Conservation (phyloP, 2,113 vertebrate genomes). For the Bolborhynchus lineola region DNA sequence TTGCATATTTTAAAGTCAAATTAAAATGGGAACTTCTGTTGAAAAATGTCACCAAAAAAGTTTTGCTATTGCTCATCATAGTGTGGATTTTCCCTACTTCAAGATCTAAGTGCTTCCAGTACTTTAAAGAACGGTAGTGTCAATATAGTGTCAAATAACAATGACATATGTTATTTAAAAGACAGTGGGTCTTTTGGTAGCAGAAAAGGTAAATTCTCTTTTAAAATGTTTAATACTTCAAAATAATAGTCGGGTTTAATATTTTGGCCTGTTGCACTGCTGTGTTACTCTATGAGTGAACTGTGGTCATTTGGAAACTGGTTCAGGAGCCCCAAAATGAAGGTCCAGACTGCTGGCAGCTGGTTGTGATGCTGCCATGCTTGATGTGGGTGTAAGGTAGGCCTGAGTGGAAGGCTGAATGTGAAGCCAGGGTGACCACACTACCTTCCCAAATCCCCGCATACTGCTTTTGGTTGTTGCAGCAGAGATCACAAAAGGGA, state of each 20-base stretch:
- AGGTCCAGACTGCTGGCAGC: background rate
- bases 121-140: background rate
- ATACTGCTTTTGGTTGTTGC: rapidly evolving
- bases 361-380: rapidly evolving
- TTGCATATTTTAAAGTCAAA: background rate
- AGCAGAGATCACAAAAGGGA: background rate
- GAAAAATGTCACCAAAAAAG: background rate
- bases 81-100: background rate
- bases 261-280: background rate
- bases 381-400: rapidly evolving
- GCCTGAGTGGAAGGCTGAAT: background rate
- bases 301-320: background rate
- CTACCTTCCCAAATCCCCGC: rapidly evolving
- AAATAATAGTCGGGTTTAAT: background rate
- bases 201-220: background rate
- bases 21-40: background rate
- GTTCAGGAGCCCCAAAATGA: background rate
- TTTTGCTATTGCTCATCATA: background rate
- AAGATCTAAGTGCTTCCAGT: background rate
- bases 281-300: background rate
- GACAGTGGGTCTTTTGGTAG: background rate
- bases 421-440: background rate
- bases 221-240: background rate
- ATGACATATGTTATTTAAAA: background rate
- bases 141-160: background rate